These are phyloP conservation scores for Sciurus vulgaris DNA, from an alignment of 2,797 vertebrate species.

Conservation along the genomic window DNA sequence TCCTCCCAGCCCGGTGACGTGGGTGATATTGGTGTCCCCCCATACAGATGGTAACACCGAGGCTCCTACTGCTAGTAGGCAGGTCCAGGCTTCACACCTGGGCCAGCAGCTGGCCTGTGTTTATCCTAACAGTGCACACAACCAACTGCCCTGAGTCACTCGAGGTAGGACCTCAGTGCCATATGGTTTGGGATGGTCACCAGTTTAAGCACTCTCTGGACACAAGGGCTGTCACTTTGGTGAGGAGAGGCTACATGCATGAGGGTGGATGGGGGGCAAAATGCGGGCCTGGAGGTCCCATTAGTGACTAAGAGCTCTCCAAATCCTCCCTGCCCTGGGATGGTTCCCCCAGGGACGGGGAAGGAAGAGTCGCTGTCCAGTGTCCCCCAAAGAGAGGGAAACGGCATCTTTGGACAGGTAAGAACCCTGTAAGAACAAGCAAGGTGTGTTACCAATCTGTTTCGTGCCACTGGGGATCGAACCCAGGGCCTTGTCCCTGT, in stretches of 20 bases:
- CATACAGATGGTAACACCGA: neutral
- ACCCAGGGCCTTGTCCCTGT: too few relatives aligned
- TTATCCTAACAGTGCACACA: accelerated
- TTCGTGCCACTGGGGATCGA: neutral
- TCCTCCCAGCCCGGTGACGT: neutral
- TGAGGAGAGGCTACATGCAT: neutral
- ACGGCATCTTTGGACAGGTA: neutral
- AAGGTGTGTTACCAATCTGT: neutral
- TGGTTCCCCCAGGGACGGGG: too few relatives aligned
- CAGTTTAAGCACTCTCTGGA: neutral
- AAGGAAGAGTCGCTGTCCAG: neutral
- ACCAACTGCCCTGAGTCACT: neutral
- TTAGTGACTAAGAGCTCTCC: accelerated
- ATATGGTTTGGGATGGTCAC: neutral
- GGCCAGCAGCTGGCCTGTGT: neutral
- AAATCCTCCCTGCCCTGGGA: accelerated
- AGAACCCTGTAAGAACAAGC: accelerated
- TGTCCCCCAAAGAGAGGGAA: neutral
- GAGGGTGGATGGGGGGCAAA: accelerated
- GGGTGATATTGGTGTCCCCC: neutral
- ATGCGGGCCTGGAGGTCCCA: accelerated
- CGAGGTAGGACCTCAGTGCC: accelerated
- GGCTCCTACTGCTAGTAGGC: neutral
- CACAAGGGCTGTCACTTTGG: neutral
- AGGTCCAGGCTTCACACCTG: neutral